Conservation (phyloP, 2,888 invertebrate genomes). For the Agrotis clavis region DNA sequence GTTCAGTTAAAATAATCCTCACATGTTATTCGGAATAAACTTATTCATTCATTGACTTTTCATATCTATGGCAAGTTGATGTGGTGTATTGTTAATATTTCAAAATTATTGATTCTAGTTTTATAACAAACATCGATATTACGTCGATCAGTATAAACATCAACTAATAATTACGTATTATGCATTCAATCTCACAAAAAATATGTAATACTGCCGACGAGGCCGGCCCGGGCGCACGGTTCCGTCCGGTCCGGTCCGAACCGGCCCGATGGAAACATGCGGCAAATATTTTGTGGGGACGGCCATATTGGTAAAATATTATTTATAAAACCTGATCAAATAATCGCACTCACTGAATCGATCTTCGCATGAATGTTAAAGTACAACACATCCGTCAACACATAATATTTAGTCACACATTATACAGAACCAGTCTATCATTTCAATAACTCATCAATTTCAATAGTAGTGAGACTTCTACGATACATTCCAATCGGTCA, state of each 20-base stretch:
- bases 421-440: conserved; percentile 70
- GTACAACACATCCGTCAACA: conserved; percentile 62
- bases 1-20: conserved; percentile 56
- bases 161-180: conserved; percentile 72
- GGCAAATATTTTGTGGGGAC: conserved; percentile 70
- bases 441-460: conserved; percentile 58
- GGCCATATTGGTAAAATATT: conserved; percentile 48
- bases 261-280: conserved; percentile 71
- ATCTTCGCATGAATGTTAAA: conserved; percentile 39
- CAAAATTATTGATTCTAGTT: conserved; percentile 51
- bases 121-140: conserved; percentile 63
- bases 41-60: conserved; percentile 81
- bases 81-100: conserved; percentile 71
- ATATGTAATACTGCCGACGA: conserved; percentile 87
- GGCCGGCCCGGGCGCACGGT: conserved; percentile 65
- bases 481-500: conserved; percentile 56
- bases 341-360: conserved; percentile 41
- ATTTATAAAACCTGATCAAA: conserved; percentile 34
- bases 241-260: too few species aligned
- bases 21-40: conserved; percentile 61
- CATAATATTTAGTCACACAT: conserved; percentile 69
- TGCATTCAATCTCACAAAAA: conserved; percentile 82
- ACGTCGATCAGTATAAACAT: conserved; percentile 58
- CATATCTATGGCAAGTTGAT: conserved; percentile 73
- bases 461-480: conserved; percentile 66